These are phyloP conservation scores for Corbicula japonica DNA, from an alignment of 2,888 invertebrate genomes.

Conservation along the genomic window DNA sequence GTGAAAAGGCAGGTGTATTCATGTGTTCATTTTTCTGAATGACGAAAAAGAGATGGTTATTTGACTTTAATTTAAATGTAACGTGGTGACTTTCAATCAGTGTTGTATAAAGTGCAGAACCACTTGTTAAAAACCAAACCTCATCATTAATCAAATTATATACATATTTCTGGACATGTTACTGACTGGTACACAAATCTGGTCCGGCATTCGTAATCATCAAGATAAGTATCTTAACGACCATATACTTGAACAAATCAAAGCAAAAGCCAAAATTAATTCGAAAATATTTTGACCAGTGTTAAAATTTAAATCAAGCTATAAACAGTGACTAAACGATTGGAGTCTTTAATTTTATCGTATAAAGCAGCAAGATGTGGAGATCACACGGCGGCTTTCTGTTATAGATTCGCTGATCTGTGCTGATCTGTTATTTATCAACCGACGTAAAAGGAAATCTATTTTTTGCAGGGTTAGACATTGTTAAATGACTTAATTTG, in stretches of 20 bases:
- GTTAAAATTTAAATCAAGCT: constrained; percentile 14
- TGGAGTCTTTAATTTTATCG: constrained; percentile 2
- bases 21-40: no score
- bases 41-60: no score
- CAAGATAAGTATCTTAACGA: constrained; percentile 7
- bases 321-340: constrained; percentile 4
- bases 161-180: no score
- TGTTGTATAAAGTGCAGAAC: no score
- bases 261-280: constrained; percentile 18
- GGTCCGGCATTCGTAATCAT: constrained; percentile 7
- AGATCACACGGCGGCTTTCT: constrained; percentile 1
- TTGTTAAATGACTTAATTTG: constrained; percentile 41
- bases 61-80: no score
- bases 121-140: no score
- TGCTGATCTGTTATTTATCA: constrained; percentile 13
- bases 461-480: constrained; percentile 29
- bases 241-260: constrained; percentile 10
- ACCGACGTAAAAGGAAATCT: constrained; percentile 29
- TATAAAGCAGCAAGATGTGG: neutral
- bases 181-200: no score
- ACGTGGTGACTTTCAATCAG: no score
- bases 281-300: constrained; percentile 32
- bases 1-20: no score
- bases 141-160: no score
- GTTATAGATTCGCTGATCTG: constrained; percentile 9